Evolutionary conservation across 2,797 vertebrate genomes (phyloP).

Genomic region (Malurus leucopterus): DNA sequence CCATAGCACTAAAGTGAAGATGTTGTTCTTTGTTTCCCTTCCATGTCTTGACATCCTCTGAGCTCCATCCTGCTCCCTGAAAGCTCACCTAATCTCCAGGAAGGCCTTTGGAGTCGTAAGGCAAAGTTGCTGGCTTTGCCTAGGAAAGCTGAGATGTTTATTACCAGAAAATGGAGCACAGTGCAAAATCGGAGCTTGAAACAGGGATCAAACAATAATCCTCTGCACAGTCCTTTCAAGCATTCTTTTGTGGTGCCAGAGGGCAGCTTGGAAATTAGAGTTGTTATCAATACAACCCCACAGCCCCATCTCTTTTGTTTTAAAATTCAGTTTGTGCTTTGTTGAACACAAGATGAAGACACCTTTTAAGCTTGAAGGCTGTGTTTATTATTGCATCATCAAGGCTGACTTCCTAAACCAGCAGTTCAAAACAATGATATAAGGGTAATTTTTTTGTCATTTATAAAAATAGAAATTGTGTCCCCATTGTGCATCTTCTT

Average conservation of each 20-base stretch:
- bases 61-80: neutral
- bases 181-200: constrained; percentile 9
- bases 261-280: constrained; percentile 7
- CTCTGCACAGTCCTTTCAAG: neutral
- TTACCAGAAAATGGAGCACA: neutral
- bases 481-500: neutral
- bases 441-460: neutral
- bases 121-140: neutral
- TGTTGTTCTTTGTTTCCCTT: neutral
- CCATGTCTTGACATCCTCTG: neutral
- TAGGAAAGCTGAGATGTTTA: neutral
- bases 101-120: neutral
- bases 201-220: constrained; percentile 1
- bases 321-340: constrained; percentile 20
- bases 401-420: neutral
- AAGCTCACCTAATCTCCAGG: neutral
- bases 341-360: neutral
- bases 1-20: neutral
- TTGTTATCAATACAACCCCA: neutral
- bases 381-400: constrained; percentile 22
- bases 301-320: neutral
- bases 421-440: neutral
- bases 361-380: neutral
- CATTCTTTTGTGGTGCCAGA: neutral
- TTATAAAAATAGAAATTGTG: neutral